Evolutionary conservation across 2,797 vertebrate species (phyloP).

Genomic region (Pseudochirops cupreus): DNA sequence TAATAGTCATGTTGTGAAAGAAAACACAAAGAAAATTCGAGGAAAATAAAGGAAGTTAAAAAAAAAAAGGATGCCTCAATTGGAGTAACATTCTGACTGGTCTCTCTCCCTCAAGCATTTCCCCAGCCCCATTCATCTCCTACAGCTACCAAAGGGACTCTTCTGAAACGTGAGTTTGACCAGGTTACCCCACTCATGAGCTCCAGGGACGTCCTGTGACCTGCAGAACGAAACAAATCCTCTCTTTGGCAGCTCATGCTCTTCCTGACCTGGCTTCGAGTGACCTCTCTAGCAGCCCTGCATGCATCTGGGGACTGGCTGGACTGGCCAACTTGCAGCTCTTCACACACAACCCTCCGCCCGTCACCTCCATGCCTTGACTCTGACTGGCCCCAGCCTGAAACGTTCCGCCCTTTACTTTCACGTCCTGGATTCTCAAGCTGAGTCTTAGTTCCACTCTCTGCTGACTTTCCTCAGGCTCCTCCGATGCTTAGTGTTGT

Average conservation of each 20-base stretch:
- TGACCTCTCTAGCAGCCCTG: neutral
- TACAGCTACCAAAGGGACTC: too few species aligned
- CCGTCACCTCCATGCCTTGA: neutral
- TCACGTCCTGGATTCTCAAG: neutral
- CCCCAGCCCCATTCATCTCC: too few species aligned
- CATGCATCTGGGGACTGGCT: neutral
- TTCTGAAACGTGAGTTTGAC: neutral
- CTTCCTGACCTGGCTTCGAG: neutral
- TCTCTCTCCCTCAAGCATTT: too few species aligned
- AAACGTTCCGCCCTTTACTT: neutral
- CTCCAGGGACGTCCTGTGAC: neutral
- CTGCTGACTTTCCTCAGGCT: neutral
- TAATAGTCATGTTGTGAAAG: too few species aligned
- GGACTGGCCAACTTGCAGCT: neutral
- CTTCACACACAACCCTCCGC: too few species aligned
- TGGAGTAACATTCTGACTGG: too few species aligned
- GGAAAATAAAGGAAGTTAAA: too few species aligned
- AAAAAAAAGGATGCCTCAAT: too few species aligned
- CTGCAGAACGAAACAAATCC: too few species aligned
- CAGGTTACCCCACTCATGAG: neutral
- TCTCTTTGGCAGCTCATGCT: neutral
- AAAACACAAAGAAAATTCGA: too few species aligned
- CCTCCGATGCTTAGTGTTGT: neutral
- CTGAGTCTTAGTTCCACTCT: neutral
- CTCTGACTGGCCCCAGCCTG: neutral